Conservation (phyloP, 2,113 vertebrate genomes). For the Vidua macroura region DNA sequence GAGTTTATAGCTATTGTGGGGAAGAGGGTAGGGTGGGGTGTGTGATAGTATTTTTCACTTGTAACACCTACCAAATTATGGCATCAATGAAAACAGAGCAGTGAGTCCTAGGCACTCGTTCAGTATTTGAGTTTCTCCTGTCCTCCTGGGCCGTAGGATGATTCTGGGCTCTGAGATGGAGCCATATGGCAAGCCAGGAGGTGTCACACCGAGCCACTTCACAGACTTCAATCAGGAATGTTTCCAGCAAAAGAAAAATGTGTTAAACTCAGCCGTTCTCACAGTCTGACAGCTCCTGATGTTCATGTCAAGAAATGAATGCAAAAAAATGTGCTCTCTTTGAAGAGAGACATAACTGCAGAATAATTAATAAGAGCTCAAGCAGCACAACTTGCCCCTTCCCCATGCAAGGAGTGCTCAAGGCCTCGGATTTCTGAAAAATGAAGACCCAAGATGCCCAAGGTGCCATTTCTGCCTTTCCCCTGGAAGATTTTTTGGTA, state of each 20-base stretch:
- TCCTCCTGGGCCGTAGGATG: neutral
- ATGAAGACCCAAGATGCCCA: neutral
- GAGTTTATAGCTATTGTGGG: neutral
- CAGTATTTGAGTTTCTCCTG: neutral
- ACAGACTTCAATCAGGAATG: neutral
- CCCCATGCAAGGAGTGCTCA: neutral
- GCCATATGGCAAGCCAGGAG: neutral
- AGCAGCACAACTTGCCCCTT: neutral
- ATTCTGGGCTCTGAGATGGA: neutral
- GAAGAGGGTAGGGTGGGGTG: no score
- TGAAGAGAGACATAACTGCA: neutral
- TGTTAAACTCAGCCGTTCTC: conserved; percentile 30
- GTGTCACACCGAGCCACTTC: neutral
- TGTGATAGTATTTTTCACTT: neutral
- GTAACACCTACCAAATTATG: neutral
- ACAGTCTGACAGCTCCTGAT: neutral
- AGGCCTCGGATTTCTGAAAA: neutral
- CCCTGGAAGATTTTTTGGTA: neutral
- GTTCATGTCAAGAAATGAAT: neutral
- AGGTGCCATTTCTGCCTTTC: neutral
- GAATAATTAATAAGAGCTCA: neutral
- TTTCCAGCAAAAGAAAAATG: conserved; percentile 1
- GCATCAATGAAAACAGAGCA: neutral
- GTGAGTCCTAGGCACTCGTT: neutral
- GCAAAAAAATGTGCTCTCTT: neutral